A percentile compares a stretch with the other conserved stretches of the same genome.
phyloP scores from a whole-genome alignment of 2,797 vertebrate genomes.

The Muraenolepis orangiensis region DNA sequence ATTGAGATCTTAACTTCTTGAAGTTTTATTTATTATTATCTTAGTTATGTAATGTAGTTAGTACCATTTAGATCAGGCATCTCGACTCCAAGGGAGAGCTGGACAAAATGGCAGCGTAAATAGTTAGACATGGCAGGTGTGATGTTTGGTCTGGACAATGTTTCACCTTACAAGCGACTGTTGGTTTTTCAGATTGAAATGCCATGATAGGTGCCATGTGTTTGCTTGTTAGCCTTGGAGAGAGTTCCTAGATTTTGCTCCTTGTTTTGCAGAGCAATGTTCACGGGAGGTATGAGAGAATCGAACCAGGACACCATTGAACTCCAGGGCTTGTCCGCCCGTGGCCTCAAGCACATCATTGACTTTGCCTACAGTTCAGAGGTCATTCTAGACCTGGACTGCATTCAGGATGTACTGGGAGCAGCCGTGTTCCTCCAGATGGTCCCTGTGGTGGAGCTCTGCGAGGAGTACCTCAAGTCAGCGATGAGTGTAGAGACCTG shows the following conservation, averaged over 20 bases:
- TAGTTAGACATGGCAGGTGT: background rate
- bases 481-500: slow-evolving; percentile 98
- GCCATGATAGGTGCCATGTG: background rate
- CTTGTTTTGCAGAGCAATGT: slow-evolving; percentile 87
- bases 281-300: slow-evolving; percentile 96
- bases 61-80: too few relatives aligned
- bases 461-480: slow-evolving; percentile 95
- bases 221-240: background rate
- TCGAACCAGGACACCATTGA: slow-evolving; percentile 89
- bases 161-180: background rate
- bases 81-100: too few relatives aligned
- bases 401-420: slow-evolving; percentile 95
- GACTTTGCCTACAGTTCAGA: slow-evolving; percentile 97
- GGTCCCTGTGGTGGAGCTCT: slow-evolving; percentile 94
- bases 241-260: background rate
- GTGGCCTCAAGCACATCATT: slow-evolving; percentile 91
- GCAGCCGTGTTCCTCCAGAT: slow-evolving; percentile 98
- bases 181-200: background rate
- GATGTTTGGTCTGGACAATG: background rate
- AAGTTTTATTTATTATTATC: too few relatives aligned
- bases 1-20: background rate
- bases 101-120: too few relatives aligned
- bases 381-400: slow-evolving; percentile 94
- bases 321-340: slow-evolving; percentile 89
- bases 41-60: too few relatives aligned